phyloP scores from a whole-genome alignment of 2,888 invertebrate genomes.

The Electrophaes corylata region DNA sequence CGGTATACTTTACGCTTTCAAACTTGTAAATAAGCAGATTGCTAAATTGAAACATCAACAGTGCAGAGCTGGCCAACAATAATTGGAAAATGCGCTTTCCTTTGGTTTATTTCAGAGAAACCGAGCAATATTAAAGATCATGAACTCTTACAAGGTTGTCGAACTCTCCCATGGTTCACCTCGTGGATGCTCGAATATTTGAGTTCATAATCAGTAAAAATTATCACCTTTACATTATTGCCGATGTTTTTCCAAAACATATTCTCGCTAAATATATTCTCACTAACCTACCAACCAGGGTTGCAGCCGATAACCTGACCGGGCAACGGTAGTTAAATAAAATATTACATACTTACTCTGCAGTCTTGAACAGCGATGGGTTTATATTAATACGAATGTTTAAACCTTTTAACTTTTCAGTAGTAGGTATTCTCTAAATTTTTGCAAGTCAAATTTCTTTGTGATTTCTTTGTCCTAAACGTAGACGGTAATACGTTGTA shows the following conservation, averaged over 20 bases:
- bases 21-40: conserved; percentile 31
- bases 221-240: conserved; percentile 64
- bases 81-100: conserved; percentile 26
- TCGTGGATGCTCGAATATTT: conserved; percentile 56
- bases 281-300: conserved; percentile 29
- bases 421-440: conserved; percentile 39
- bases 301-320: conserved; percentile 59
- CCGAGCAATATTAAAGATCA: conserved; percentile 33
- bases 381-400: conserved; percentile 48
- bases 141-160: conserved; percentile 56
- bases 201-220: conserved; percentile 69
- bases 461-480: conserved; percentile 26
- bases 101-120: conserved; percentile 23
- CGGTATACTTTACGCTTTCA: conserved; percentile 24
- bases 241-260: conserved; percentile 57
- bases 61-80: conserved; percentile 16
- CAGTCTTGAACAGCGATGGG: conserved; percentile 51
- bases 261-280: conserved; percentile 59
- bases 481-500: conserved; percentile 12
- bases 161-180: conserved; percentile 56
- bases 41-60: conserved; percentile 25
- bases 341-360: conserved; percentile 29
- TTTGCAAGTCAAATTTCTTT: conserved; percentile 65
- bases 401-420: conserved; percentile 50
- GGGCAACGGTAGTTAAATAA: conserved; percentile 47